phyloP scores from a whole-genome alignment of 2,888 invertebrate genomes.

The Punctoribates punctum region DNA sequence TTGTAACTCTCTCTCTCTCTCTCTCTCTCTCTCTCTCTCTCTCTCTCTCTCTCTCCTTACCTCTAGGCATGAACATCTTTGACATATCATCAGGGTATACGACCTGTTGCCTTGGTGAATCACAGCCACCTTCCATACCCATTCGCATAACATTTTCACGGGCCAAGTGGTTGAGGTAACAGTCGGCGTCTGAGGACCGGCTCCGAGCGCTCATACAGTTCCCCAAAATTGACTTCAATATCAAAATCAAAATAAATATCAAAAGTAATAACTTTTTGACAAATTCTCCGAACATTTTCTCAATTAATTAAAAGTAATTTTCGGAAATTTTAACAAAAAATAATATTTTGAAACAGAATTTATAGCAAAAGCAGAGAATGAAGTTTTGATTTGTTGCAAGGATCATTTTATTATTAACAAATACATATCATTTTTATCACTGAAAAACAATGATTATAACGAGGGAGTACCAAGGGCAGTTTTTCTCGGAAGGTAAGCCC shows the following conservation, averaged over 20 bases:
- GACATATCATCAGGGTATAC: not conserved
- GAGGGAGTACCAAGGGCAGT: too few relatives aligned
- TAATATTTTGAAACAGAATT: not conserved
- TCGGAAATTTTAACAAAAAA: not conserved
- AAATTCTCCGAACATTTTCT: too few relatives aligned
- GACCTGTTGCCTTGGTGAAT: constrained; percentile 5
- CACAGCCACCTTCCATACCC: constrained; percentile 27
- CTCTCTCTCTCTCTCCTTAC: not conserved
- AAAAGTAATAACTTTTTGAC: not conserved
- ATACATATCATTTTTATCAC: too few relatives aligned
- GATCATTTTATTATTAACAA: too few relatives aligned
- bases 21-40: too few relatives aligned
- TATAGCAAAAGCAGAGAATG: too few relatives aligned
- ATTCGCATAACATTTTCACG: constrained; percentile 26
- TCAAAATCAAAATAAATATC: not conserved
- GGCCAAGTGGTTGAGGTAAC: constrained; percentile 23
- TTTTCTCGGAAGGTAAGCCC: too few relatives aligned
- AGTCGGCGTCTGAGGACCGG: not conserved
- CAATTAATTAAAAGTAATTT: not conserved
- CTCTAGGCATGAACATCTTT: constrained; percentile 20
- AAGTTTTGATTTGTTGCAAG: too few relatives aligned
- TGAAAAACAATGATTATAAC: too few relatives aligned
- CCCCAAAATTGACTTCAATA: not conserved
- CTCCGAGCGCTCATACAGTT: constrained; percentile 21
- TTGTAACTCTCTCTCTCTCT: too few relatives aligned